Percentiles rank a stretch among this genome's conserved stretches.
phyloP scores from a whole-genome alignment of 1,140 invertebrate species.

The Bombus balteatus region DNA sequence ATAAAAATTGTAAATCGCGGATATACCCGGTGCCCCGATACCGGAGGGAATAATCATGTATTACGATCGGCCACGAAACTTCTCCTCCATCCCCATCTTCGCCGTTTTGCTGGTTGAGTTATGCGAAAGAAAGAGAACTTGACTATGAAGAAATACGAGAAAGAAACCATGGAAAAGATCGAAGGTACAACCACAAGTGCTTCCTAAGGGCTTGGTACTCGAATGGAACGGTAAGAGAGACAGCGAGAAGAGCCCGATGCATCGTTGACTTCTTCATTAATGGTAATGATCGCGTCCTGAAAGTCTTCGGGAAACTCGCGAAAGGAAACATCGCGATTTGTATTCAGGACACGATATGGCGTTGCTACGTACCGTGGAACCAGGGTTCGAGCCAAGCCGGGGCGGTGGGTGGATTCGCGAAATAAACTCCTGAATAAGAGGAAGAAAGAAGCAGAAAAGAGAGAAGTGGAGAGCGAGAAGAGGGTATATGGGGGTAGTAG shows the following conservation, averaged over 20 bases:
- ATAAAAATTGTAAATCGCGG: conserved; percentile 66
- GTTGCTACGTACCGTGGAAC: conserved; percentile 33
- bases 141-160: not conserved
- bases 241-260: conserved; percentile 4
- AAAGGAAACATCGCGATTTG: conserved; percentile 77
- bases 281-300: conserved; percentile 76
- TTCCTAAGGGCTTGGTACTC: not conserved
- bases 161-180: not conserved
- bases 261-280: conserved; percentile 74
- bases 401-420: conserved; percentile 67
- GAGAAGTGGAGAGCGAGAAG: conserved; percentile 46
- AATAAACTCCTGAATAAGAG: conserved; percentile 71
- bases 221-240: not conserved
- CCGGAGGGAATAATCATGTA: conserved; percentile 67
- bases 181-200: not conserved
- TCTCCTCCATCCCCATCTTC: conserved; percentile 7
- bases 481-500: conserved; percentile 2
- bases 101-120: not conserved
- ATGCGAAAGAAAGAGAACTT: conserved; percentile 13
- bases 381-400: conserved; percentile 57
- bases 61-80: conserved; percentile 70
- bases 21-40: conserved; percentile 46
- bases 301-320: conserved; percentile 67
- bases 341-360: conserved; percentile 73
- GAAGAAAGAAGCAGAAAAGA: conserved; percentile 9